Conservation (phyloP, 2,888 invertebrate species). For the Eumerus sabulonum region DNA sequence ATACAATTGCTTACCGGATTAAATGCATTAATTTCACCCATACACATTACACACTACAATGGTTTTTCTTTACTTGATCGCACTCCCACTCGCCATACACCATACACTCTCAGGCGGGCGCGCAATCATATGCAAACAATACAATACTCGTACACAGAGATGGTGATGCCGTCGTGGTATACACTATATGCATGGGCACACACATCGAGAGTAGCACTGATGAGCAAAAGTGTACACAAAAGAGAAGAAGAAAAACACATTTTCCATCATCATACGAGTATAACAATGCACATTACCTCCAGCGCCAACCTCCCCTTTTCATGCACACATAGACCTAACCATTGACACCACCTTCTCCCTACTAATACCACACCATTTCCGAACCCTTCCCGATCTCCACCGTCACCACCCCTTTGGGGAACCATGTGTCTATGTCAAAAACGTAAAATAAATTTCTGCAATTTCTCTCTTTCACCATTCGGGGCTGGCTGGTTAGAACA, state of each 20-base stretch:
- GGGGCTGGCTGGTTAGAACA: conserved; percentile 9
- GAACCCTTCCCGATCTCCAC: conserved; percentile 2
- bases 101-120: not conserved
- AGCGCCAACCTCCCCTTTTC: conserved; percentile 18
- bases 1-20: conserved; percentile 38
- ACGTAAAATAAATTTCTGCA: conserved; percentile 66
- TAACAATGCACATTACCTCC: conserved; percentile 63
- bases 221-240: conserved; percentile 53
- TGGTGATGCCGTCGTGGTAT: no score
- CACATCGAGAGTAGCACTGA: conserved; percentile 13
- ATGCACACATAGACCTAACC: conserved; percentile 31
- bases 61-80: conserved; percentile 52
- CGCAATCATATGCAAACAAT: no score
- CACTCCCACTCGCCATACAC: conserved; percentile 33
- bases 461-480: conserved; percentile 62
- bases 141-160: no score
- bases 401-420: conserved; percentile 1
- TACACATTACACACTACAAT: conserved; percentile 43
- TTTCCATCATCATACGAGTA: conserved; percentile 41
- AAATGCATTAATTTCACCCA: conserved; percentile 65
- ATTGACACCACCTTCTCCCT: conserved; percentile 20
- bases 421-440: conserved; percentile 30
- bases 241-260: conserved; percentile 60
- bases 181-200: not conserved
- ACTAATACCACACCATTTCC: conserved; percentile 4